Evolutionary conservation across 2,888 invertebrate species (phyloP).

Genomic region (Habrosyne pyritoides): DNA sequence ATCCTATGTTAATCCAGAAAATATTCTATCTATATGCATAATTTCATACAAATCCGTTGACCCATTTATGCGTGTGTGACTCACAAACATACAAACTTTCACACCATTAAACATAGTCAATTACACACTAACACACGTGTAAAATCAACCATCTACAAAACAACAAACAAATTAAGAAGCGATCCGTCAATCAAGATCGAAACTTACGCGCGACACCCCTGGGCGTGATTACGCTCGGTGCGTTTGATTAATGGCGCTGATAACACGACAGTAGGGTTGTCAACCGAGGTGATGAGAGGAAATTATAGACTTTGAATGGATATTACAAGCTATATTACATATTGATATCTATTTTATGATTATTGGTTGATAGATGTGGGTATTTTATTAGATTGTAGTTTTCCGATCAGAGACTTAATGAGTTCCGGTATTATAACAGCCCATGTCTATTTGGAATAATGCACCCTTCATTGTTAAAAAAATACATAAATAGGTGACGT

Average conservation of each 20-base stretch:
- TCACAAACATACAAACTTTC: no score
- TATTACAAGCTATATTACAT: not conserved
- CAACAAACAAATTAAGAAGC: slow-evolving; percentile 10
- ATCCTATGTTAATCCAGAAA: no score
- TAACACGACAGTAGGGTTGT: not conserved
- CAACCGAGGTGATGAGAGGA: not conserved
- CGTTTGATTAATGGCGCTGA: slow-evolving; percentile 21
- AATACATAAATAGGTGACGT: no score
- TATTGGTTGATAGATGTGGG: no score
- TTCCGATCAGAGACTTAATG: no score
- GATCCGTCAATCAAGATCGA: slow-evolving; percentile 20
- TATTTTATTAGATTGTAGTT: no score
- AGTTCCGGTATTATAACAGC: no score
- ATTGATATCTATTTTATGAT: not conserved
- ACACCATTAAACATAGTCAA: not conserved
- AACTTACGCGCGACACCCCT: slow-evolving; percentile 20
- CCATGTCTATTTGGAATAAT: no score
- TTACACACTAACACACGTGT: not conserved
- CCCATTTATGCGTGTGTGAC: no score
- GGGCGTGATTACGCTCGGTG: slow-evolving; percentile 21
- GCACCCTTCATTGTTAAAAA: no score
- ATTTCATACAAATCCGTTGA: no score
- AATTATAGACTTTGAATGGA: not conserved
- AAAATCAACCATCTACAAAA: not conserved
- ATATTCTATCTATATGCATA: no score